Base-by-base conservation (phyloP, 2,888 invertebrate species). In the Anthoptus insignis region DNA sequence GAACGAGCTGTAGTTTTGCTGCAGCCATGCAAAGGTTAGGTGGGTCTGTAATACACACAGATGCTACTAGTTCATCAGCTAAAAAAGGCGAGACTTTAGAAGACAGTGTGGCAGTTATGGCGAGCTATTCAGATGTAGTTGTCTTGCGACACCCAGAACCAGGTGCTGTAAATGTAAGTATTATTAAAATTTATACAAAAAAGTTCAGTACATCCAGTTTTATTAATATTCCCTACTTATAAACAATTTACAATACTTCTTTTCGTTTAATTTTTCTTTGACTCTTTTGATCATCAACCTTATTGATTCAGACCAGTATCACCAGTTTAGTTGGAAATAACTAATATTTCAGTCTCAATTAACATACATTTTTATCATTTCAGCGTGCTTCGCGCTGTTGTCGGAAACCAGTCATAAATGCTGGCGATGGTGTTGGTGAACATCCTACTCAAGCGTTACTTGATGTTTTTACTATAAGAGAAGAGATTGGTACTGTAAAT, bases 401-500 rank as follows among this genome's bases (percentile, higher is more conserved):
- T 74, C 95, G 97, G 1, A 98, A 97, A 81, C 99, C 99, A 0
- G 90, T 99, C n/a, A 96, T 99, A 58, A 99, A 99, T 91, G 99
- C 99, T 11, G 99, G 99, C 1, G 99, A 99, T 89, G 99, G 99
- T 8, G 94, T 98, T 0, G 99, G 99, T 0, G 99, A 99, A 84
- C 99, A 99, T 89, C 99, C 99, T 0, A 99, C 99, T 0, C 99
- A 99, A 93, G 99, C 99, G 0, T 92, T 99, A 13, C 93, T 99
- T 9, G 99, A 99, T 82, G 96, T 99, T 3, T 99, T 99, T 82
- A 99, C 99, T 5, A 99, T 99, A 76, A 95, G 99, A 70, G 99
- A 99, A 91, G 99, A 99, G 94, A 98, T 99, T 68, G 99, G 99
- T 74, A 99, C 99, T 0, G 99, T 99, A 0, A 99, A 99, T 83